Conservation (phyloP, 2,113 vertebrate genomes). For the Leucopsar rothschildi region DNA sequence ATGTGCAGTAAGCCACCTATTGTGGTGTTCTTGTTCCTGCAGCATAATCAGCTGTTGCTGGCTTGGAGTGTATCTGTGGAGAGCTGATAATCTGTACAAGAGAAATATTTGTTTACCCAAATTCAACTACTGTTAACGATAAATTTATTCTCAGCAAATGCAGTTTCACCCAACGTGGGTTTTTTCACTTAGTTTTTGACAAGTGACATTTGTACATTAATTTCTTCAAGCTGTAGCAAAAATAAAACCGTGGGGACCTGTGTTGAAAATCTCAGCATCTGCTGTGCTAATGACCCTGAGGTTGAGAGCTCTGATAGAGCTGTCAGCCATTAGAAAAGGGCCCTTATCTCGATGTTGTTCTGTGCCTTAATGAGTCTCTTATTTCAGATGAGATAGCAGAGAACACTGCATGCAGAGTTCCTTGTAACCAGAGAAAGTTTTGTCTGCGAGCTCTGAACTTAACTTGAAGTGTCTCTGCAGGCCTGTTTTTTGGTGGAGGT, state of each 20-base stretch:
- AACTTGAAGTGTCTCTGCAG: background rate
- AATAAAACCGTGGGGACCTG: background rate
- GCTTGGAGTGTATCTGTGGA: background rate
- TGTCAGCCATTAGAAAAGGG: background rate
- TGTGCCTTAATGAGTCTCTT: background rate
- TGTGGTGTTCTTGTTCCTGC: background rate
- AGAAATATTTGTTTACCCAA: background rate
- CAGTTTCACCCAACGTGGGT: background rate
- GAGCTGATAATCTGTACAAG: background rate
- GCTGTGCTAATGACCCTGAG: background rate
- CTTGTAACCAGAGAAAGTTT: background rate
- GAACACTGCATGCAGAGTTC: background rate
- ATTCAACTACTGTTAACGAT: background rate
- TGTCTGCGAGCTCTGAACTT: background rate
- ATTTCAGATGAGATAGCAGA: background rate
- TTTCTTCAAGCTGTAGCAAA: background rate
- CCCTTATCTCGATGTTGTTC: background rate
- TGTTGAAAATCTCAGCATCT: slow-evolving; percentile 20
- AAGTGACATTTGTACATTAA: background rate
- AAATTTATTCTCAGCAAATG: background rate
- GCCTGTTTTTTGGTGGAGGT: background rate
- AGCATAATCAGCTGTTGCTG: background rate
- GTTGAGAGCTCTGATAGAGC: background rate
- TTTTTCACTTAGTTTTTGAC: slow-evolving; percentile 17
- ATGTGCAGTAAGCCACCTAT: background rate